These are phyloP conservation scores for Fulica atra DNA, from an alignment of 2,113 vertebrate genomes.

Conservation along the genomic window DNA sequence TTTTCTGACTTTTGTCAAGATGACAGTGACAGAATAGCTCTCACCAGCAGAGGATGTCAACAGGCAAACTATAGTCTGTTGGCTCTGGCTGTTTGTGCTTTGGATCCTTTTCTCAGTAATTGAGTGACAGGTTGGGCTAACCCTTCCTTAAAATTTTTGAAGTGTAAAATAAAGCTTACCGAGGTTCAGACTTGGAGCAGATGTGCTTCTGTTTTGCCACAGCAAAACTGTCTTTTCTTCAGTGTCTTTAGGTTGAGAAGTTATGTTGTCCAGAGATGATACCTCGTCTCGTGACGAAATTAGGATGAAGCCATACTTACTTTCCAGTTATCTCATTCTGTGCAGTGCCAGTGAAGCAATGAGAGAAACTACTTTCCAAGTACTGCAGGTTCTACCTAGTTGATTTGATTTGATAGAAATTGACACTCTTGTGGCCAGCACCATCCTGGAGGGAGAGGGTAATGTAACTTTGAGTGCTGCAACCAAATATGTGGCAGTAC, in stretches of 20 bases:
- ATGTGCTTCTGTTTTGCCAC: background rate
- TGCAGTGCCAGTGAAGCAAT: background rate
- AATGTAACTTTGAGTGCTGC: background rate
- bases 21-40: background rate
- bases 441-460: background rate
- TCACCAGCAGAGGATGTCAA: background rate
- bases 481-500: background rate
- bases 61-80: background rate
- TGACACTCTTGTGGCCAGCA: background rate
- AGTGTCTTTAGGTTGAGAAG: background rate
- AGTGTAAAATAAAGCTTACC: background rate
- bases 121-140: background rate
- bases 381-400: background rate
- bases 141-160: background rate
- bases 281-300: background rate
- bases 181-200: background rate
- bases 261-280: background rate
- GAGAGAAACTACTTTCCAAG: background rate
- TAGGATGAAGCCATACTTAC: background rate
- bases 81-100: background rate
- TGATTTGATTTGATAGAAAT: background rate
- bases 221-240: background rate
- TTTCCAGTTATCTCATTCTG: background rate
- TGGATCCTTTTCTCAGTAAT: background rate
- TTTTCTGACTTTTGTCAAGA: background rate